Percentiles rank a stretch among this genome's conserved stretches.
These are phyloP conservation scores for Climacteris rufus DNA, from an alignment of 2,113 vertebrate genomes.

Conservation along the genomic window DNA sequence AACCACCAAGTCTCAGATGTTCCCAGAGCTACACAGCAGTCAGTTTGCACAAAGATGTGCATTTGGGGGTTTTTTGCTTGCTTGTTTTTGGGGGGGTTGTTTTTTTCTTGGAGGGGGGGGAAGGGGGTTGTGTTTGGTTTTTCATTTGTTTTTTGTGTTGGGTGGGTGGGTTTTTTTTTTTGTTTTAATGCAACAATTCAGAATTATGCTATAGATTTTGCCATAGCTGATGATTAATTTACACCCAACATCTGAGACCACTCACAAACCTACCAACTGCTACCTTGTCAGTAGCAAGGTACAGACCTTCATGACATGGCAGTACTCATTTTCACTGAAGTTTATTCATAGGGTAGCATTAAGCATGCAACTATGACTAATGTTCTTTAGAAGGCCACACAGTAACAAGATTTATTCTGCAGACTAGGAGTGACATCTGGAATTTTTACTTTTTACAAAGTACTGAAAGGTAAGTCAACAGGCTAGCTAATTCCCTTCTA, in stretches of 20 bases:
- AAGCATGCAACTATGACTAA: background rate
- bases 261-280: background rate
- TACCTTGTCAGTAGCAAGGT: background rate
- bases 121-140: accelerated
- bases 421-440: background rate
- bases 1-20: background rate
- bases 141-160: background rate
- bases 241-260: background rate
- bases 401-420: background rate
- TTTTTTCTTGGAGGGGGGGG: too few species aligned
- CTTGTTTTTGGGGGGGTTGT: background rate
- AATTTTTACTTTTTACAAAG: background rate
- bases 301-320: background rate
- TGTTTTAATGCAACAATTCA: background rate
- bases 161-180: background rate
- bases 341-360: background rate
- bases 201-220: background rate
- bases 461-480: background rate
- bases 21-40: background rate
- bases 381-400: background rate
- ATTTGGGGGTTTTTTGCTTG: background rate
- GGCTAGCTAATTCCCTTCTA: background rate
- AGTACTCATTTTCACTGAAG: background rate
- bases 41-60: background rate
- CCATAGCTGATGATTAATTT: background rate